These are phyloP conservation scores for Dasypus novemcinctus DNA, from an alignment of 2,113 vertebrate genomes.

Conservation along the genomic window DNA sequence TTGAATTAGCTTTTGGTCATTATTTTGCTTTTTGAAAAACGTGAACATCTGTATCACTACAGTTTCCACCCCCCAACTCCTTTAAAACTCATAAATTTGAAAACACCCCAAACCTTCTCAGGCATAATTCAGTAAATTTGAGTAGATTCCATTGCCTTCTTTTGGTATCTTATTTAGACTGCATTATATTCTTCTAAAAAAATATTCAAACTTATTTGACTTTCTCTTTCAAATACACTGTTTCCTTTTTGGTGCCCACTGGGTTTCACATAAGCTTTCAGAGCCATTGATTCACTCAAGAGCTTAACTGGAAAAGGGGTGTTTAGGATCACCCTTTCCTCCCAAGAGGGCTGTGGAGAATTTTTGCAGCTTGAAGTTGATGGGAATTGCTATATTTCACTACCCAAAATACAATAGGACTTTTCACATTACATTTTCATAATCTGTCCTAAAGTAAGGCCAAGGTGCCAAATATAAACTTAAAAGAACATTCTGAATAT, in stretches of 20 bases:
- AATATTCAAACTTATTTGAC: not conserved
- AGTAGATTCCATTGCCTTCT: not conserved
- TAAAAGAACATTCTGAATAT: not conserved
- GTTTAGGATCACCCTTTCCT: not conserved
- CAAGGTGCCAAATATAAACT: not conserved
- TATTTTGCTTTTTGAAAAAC: not conserved
- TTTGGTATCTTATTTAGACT: not conserved
- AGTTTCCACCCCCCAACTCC: not conserved
- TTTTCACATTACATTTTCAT: not conserved
- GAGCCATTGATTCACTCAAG: not conserved
- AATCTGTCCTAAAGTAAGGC: not conserved
- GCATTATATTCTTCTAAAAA: not conserved
- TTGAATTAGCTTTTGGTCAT: not conserved
- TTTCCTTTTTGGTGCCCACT: not conserved
- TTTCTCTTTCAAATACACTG: not conserved
- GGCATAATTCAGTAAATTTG: too few relatives aligned
- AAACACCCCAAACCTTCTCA: not conserved
- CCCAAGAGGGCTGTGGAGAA: not conserved
- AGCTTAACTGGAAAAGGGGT: not conserved
- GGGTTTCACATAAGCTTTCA: not conserved
- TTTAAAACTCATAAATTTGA: not conserved
- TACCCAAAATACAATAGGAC: not conserved
- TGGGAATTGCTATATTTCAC: not conserved
- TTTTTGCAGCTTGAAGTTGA: not conserved
- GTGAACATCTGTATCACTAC: not conserved